These are phyloP conservation scores for Netelia inedita DNA, from an alignment of 2,888 invertebrate species.

Conservation along the genomic window DNA sequence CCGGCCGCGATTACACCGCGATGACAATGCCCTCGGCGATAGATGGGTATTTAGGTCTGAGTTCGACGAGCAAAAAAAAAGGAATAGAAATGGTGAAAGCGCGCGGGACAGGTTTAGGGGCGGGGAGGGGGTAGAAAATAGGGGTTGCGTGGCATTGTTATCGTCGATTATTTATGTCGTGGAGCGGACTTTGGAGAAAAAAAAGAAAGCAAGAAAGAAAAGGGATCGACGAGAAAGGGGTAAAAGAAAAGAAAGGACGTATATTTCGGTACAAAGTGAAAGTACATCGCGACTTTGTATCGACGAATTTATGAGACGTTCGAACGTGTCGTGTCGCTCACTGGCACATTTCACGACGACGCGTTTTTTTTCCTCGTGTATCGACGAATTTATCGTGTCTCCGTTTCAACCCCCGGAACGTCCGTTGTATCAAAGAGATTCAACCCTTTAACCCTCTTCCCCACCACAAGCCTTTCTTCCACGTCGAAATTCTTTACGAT, in stretches of 20 bases:
- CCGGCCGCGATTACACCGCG: slow-evolving; percentile 53
- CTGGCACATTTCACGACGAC: slow-evolving; percentile 21
- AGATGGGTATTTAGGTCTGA: slow-evolving; percentile 55
- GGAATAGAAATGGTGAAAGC: slow-evolving; percentile 60
- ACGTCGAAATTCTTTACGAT: slow-evolving; percentile 77
- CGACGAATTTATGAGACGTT: slow-evolving; percentile 81
- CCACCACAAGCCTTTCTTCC: background rate
- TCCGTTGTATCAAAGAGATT: slow-evolving; percentile 49
- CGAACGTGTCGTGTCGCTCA: slow-evolving; percentile 65
- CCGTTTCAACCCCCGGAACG: slow-evolving; percentile 42
- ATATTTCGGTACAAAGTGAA: slow-evolving; percentile 58
- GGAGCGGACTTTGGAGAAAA: slow-evolving; percentile 56
- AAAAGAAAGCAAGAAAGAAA: slow-evolving; percentile 52
- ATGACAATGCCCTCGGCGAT: slow-evolving; percentile 58
- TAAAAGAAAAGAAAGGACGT: slow-evolving; percentile 37
- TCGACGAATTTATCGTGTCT: slow-evolving; percentile 63
- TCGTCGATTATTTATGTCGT: slow-evolving; percentile 71
- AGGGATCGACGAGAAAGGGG: background rate
- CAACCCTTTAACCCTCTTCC: background rate
- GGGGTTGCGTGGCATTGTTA: slow-evolving; percentile 65
- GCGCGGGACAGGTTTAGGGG: slow-evolving; percentile 63
- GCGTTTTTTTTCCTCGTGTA: slow-evolving; percentile 25
- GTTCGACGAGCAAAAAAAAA: slow-evolving; percentile 65
- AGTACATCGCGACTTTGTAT: slow-evolving; percentile 76
- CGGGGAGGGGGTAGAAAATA: slow-evolving; percentile 59